These are phyloP conservation scores for Batillaria attramentaria DNA, from an alignment of 1,140 invertebrate species.

Conservation along the genomic window DNA sequence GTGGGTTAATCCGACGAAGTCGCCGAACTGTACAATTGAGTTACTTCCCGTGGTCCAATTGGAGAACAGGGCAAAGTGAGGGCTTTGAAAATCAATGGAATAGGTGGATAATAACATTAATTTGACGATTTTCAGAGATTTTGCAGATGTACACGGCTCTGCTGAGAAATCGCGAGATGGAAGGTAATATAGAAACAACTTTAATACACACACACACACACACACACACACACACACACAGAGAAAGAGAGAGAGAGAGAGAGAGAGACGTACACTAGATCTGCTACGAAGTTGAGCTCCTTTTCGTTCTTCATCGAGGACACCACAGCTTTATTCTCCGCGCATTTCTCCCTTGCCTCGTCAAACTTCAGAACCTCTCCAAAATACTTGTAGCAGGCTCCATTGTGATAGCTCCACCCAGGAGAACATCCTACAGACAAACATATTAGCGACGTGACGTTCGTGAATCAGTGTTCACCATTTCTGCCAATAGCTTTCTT, in stretches of 20 bases:
- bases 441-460: neutral
- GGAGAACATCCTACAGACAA: slow-evolving; percentile 20
- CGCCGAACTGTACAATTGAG: neutral
- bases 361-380: neutral
- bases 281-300: slow-evolving; percentile 7
- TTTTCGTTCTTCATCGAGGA: neutral
- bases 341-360: neutral
- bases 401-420: slow-evolving; percentile 16
- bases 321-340: neutral
- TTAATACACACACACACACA: slow-evolving; percentile 10
- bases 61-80: too few species aligned
- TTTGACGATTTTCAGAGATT: too few species aligned
- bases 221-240: neutral
- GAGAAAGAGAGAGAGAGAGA: slow-evolving; percentile 10
- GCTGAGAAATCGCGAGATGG: too few species aligned
- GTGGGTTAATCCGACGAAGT: neutral
- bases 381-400: slow-evolving; percentile 24
- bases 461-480: too few species aligned
- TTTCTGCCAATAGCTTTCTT: too few species aligned
- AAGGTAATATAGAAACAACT: too few species aligned
- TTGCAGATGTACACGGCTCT: too few species aligned
- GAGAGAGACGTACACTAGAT: too few species aligned
- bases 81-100: too few species aligned
- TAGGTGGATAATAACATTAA: too few species aligned
- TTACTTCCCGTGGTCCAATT: too few species aligned